Base-by-base conservation (phyloP, 2,113 vertebrate genomes). In the Albula glossodonta region DNA sequence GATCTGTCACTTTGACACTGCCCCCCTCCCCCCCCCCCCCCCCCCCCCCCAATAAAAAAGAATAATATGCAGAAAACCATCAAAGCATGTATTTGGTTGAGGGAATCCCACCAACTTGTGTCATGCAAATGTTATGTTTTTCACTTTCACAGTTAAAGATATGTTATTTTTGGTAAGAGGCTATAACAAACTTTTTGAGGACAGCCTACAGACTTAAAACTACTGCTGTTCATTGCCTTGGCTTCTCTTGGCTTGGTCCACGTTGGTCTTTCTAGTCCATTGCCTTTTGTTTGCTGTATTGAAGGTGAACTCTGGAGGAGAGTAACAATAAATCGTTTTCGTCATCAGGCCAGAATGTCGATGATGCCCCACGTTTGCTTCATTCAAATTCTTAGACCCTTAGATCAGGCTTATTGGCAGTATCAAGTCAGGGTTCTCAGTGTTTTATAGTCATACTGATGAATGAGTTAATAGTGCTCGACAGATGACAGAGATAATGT, bases 201-300 rank as follows among this genome's bases (percentile, higher is more conserved):
- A 13, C 25, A 52, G 25, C 52, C 56, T 31, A 53, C n/a, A n/a
- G 53, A 86, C 56, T 70, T 60, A 56, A 70, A 74, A 2, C 48
- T 83, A 51, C 83, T 81, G 31, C 74, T 84, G 83, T 87, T 87
- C 50, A 60, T 87, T 81, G 52, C 80, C 22, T 74, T 82, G 84
- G 48, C 57, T 17, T 83, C 56, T 48, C 49, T 2, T 49, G 84
- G 1, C 78, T 31, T 31, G 41, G 5, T 81, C 17, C 19, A 51
- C 12, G 12, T 56, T 56, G 50, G 51, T 51, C 74, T 52, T 88
- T 83, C 52, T 10, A 31, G 85, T 82, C 13, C 80, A 4, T 60
- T 83, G 78, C 77, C 31, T 1, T 51, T 83, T 50, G 57, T 25
- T 80, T 84, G 81, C 49, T 81, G 31, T 19, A 74, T 12, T 41